Percentiles rank a stretch among this genome's conserved stretches.
Conservation (phyloP, 1,140 invertebrate species). For the Drosophila pseudoobscura region DNA sequence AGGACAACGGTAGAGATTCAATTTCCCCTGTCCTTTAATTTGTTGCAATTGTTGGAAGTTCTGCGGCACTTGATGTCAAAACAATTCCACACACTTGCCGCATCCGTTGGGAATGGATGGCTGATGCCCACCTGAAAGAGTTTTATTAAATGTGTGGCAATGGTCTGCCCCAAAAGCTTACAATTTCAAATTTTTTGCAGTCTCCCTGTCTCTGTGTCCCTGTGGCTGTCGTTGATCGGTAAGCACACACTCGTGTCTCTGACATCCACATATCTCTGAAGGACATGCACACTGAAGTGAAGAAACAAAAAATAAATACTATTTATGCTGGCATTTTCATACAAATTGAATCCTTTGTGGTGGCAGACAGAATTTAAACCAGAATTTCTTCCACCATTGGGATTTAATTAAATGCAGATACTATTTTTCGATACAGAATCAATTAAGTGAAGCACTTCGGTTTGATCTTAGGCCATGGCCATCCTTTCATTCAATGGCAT, state of each 20-base stretch:
- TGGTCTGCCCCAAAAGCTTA: constrained; percentile 12
- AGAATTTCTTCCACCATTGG: constrained; percentile 6
- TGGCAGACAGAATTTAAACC: constrained; percentile 3
- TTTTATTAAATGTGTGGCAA: constrained; percentile 10
- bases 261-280: constrained; percentile 6
- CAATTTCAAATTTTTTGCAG: neutral
- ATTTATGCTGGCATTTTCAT: constrained; percentile 15
- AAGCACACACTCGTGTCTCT: constrained; percentile 5
- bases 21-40: constrained; percentile 33
- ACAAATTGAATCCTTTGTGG: constrained; percentile 13
- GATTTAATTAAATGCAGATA: constrained; percentile 1
- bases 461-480: no score
- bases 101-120: neutral
- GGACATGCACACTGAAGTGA: constrained; percentile 3
- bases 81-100: constrained; percentile 45
- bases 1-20: constrained; percentile 17
- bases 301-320: constrained; percentile 3
- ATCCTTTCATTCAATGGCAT: no score
- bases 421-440: neutral
- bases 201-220: neutral
- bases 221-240: neutral
- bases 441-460: constrained; percentile 1
- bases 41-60: constrained; percentile 34
- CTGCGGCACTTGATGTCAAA: constrained; percentile 31
- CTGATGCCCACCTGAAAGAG: neutral